These are phyloP conservation scores for Drosophila setifemur DNA, from an alignment of 1,140 invertebrate genomes.

Conservation along the genomic window DNA sequence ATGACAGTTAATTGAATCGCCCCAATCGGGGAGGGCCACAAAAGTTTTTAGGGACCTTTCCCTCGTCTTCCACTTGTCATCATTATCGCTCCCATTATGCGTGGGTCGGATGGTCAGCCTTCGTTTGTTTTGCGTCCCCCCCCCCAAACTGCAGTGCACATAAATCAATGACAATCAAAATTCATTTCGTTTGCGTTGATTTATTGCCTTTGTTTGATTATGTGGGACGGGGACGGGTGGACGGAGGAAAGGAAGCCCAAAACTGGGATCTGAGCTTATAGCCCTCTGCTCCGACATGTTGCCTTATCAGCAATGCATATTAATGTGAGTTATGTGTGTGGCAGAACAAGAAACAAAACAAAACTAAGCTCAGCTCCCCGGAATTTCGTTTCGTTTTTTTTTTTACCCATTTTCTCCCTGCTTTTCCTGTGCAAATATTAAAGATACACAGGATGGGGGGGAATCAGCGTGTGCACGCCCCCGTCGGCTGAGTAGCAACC, in stretches of 20 bases:
- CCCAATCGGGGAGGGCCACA: not conserved
- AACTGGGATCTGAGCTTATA: not conserved
- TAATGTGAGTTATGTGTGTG: constrained; percentile 55
- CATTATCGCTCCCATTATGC: constrained; percentile 61
- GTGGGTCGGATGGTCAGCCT: constrained; percentile 26
- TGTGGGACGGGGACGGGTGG: constrained; percentile 1
- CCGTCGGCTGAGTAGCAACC: constrained; percentile 32
- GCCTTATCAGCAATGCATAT: constrained; percentile 73
- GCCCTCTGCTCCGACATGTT: not conserved
- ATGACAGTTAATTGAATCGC: constrained; percentile 52
- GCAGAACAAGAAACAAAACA: constrained; percentile 36
- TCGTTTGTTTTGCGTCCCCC: constrained; percentile 22
- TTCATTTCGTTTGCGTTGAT: constrained; percentile 75
- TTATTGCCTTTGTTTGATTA: constrained; percentile 80
- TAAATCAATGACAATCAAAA: constrained; percentile 81
- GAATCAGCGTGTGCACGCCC: constrained; percentile 46
- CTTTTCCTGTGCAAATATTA: constrained; percentile 54
- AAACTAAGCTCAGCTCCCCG: constrained; percentile 32
- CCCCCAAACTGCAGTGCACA: constrained; percentile 56
- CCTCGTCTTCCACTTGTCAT: constrained; percentile 43
- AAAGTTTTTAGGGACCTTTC: constrained; percentile 1
- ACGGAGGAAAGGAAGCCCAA: not conserved
- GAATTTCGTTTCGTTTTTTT: constrained; percentile 8
- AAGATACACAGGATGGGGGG: constrained; percentile 19
- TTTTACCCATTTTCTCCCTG: no score